Evolutionary conservation across 1,140 invertebrate species (phyloP).

Genomic region (Pomacea maculata): DNA sequence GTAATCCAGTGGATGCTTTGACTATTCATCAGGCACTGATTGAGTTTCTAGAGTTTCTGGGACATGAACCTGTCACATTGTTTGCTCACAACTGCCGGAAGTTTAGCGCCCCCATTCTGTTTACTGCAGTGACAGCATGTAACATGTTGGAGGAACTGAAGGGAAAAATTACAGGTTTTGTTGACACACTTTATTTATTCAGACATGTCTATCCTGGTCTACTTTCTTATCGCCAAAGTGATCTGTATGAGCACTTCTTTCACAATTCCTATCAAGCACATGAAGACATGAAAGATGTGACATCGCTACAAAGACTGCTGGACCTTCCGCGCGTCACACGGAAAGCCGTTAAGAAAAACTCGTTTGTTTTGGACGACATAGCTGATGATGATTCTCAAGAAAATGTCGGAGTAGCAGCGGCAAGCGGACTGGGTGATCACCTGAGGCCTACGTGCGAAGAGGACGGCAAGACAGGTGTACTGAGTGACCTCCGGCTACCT

Average conservation of each 20-base stretch:
- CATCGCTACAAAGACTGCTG: not conserved
- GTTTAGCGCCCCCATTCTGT: conserved; percentile 1
- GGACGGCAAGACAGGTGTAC: too few species aligned
- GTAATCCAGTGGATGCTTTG: not conserved
- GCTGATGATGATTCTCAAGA: too few species aligned
- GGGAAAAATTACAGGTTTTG: not conserved
- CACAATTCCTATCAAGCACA: not conserved
- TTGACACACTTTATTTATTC: conserved; percentile 7
- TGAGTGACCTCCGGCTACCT: too few species aligned
- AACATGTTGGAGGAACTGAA: not conserved
- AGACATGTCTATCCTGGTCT: not conserved
- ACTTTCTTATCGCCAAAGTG: not conserved
- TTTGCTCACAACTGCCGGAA: conserved; percentile 4
- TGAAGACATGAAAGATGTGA: not conserved
- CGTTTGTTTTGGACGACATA: too few species aligned
- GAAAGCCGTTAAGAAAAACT: too few species aligned
- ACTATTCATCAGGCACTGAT: not conserved
- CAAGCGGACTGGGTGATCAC: too few species aligned
- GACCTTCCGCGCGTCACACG: too few species aligned
- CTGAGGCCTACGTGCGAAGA: too few species aligned
- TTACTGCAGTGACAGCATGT: not conserved
- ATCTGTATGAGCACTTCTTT: not conserved
- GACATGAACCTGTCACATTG: not conserved
- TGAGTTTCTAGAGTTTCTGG: conserved; percentile 8
- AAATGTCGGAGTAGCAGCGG: too few species aligned